These are phyloP conservation scores for Centropus bengalensis DNA, from an alignment of 2,113 vertebrate species.

Conservation along the genomic window DNA sequence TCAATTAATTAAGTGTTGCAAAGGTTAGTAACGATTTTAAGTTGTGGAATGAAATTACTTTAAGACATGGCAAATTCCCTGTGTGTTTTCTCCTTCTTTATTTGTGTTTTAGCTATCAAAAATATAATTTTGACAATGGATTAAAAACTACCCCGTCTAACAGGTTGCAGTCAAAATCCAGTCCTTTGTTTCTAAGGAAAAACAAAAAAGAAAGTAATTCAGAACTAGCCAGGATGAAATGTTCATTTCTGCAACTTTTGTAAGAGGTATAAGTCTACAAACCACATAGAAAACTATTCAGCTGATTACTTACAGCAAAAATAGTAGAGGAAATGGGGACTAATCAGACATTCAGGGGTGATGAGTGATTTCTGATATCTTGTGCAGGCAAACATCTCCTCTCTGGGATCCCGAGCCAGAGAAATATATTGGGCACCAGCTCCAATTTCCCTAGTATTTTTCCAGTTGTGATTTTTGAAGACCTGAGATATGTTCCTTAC, in stretches of 20 bases:
- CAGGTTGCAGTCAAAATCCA: slow-evolving; percentile 26
- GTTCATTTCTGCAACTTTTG: background rate
- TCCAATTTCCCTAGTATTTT: slow-evolving; percentile 5
- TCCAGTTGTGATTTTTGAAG: background rate
- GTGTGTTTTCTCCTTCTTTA: slow-evolving; percentile 56
- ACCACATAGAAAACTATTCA: background rate
- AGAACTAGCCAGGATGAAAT: background rate
- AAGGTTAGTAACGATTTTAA: slow-evolving; percentile 77
- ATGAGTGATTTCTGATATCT: background rate
- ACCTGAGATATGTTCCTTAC: background rate
- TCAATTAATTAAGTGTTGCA: slow-evolving; percentile 79
- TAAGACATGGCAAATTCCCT: slow-evolving; percentile 57
- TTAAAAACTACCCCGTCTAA: slow-evolving; percentile 28
- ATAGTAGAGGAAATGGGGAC: background rate
- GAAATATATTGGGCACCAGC: background rate
- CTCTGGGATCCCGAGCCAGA: background rate
- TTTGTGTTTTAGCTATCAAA: slow-evolving; percentile 52
- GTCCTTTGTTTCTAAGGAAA: background rate
- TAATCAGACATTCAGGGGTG: background rate
- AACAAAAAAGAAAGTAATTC: background rate
- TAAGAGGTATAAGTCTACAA: background rate
- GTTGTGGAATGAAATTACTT: slow-evolving; percentile 71
- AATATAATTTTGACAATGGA: slow-evolving; percentile 24
- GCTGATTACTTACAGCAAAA: background rate
- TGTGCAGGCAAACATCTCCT: background rate